Evolutionary conservation across 2,113 vertebrate genomes (phyloP).

Genomic region (Colinus virginianus): DNA sequence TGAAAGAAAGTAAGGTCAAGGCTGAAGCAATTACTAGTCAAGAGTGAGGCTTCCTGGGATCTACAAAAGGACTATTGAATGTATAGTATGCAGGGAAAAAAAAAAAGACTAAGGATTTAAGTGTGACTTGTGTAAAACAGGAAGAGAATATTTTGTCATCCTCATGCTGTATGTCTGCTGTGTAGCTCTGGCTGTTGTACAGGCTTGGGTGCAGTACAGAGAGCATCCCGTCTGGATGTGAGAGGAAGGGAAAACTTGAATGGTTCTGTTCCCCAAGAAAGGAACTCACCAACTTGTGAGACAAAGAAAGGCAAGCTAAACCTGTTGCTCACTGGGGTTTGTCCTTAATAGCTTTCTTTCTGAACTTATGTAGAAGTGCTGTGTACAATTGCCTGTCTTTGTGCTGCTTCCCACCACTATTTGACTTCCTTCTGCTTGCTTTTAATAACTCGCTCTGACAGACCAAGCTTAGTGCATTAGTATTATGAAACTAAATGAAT

Average conservation of each 20-base stretch:
- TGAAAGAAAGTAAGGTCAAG: background rate
- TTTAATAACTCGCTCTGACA: background rate
- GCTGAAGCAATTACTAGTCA: background rate
- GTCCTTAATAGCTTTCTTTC: background rate
- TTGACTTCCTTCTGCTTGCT: background rate
- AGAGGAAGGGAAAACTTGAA: background rate
- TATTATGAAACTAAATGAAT: background rate
- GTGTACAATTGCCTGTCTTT: background rate
- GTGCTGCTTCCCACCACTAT: background rate
- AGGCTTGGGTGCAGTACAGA: background rate
- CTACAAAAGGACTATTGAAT: background rate
- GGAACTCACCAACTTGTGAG: background rate
- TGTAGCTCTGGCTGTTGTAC: background rate
- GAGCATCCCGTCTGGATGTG: background rate
- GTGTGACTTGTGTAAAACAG: too few relatives aligned
- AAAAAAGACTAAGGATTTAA: background rate
- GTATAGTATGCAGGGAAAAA: rapidly evolving
- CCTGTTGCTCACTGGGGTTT: background rate
- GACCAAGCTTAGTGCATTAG: background rate
- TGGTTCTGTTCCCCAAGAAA: background rate
- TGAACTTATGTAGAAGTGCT: background rate
- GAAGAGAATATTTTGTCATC: background rate
- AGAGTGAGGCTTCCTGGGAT: background rate
- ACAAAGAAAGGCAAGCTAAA: background rate
- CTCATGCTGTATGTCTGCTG: background rate